phyloP scores from a whole-genome alignment of 2,888 invertebrate species.

The Gnatocerus cornutus region DNA sequence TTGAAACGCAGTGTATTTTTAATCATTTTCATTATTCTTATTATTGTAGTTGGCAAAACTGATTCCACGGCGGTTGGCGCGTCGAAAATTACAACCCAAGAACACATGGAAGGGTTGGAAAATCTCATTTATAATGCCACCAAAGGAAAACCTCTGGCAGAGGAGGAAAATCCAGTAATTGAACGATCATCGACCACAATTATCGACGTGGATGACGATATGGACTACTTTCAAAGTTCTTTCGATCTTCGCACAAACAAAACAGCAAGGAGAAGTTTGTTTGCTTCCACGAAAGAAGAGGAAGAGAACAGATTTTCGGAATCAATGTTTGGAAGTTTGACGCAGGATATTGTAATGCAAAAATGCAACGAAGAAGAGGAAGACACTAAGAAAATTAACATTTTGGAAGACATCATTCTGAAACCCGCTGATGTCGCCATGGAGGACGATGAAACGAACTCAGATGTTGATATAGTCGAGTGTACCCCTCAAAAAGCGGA shows the following conservation, averaged over 20 bases:
- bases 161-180: not conserved
- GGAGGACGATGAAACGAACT: slow-evolving; percentile 48
- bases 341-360: slow-evolving; percentile 8
- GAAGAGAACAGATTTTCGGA: slow-evolving; percentile 15
- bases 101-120: slow-evolving; percentile 49
- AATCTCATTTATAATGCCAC: slow-evolving; percentile 48
- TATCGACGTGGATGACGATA: slow-evolving; percentile 6
- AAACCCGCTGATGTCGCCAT: slow-evolving; percentile 17
- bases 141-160: not conserved
- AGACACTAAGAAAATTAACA: slow-evolving; percentile 28
- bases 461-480: slow-evolving; percentile 63
- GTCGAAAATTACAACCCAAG: slow-evolving; percentile 42
- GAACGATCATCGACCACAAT: not conserved
- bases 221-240: slow-evolving; percentile 30
- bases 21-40: no score
- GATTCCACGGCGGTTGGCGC: not conserved
- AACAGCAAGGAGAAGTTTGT: slow-evolving; percentile 17
- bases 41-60: no score
- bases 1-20: no score
- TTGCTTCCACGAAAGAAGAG: not conserved
- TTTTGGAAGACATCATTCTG: slow-evolving; percentile 46
- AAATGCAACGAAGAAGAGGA: not conserved
- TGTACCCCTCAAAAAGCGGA: slow-evolving; percentile 60
- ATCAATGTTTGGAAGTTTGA: slow-evolving; percentile 30
- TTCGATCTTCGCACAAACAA: not conserved